phyloP scores from a whole-genome alignment of 2,888 invertebrate species.

The Parnassius smintheus region DNA sequence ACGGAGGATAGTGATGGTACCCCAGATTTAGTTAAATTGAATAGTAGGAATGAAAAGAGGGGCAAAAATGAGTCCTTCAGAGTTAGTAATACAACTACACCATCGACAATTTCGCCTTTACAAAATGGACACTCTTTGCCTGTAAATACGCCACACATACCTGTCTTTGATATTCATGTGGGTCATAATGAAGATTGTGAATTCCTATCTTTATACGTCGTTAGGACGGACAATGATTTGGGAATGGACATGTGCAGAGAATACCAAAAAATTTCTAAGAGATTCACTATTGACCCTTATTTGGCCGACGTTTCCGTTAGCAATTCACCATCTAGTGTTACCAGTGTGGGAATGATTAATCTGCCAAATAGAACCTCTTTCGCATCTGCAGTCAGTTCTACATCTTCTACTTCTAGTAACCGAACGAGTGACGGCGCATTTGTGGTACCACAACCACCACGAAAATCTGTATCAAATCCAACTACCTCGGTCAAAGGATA shows the following conservation, averaged over 20 bases:
- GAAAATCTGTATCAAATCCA: constrained; percentile 65
- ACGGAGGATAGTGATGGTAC: constrained; percentile 60
- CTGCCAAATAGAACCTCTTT: constrained; percentile 69
- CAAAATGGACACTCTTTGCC: constrained; percentile 72
- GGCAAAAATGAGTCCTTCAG: constrained; percentile 66
- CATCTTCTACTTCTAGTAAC: constrained; percentile 63
- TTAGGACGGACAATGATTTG: constrained; percentile 69
- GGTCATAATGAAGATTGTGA: constrained; percentile 73
- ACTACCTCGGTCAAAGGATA: constrained; percentile 69
- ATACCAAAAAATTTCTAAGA: constrained; percentile 72
- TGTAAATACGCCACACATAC: constrained; percentile 62
- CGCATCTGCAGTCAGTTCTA: constrained; percentile 67
- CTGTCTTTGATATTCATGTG: constrained; percentile 69
- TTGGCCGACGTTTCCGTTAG: constrained; percentile 67
- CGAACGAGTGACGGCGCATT: constrained; percentile 75
- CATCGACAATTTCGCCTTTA: constrained; percentile 73
- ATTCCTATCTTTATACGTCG: constrained; percentile 68
- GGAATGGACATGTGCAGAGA: constrained; percentile 75
- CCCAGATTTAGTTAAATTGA: constrained; percentile 63
- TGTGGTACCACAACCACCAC: constrained; percentile 73
- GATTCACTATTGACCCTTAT: constrained; percentile 72
- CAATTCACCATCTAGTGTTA: constrained; percentile 74
- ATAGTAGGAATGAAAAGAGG: constrained; percentile 51
- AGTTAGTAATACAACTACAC: constrained; percentile 66
- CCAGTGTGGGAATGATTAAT: constrained; percentile 69